These are phyloP conservation scores for Lepidothrix coronata DNA, from an alignment of 2,113 vertebrate species.

Conservation along the genomic window DNA sequence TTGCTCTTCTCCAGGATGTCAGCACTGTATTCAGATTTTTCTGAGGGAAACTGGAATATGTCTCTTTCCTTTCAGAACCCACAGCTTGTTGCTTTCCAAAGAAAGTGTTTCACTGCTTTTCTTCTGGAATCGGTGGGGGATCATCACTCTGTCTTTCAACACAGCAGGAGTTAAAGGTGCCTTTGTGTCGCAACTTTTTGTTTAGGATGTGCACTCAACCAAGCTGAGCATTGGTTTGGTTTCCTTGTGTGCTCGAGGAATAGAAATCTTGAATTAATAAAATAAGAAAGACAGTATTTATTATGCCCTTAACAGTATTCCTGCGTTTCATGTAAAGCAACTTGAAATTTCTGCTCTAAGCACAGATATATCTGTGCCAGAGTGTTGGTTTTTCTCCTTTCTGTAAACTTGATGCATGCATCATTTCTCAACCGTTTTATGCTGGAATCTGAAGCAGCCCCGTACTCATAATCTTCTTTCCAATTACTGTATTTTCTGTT, in stretches of 20 bases:
- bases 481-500: neutral
- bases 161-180: conserved; percentile 14
- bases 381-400: neutral
- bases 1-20: neutral
- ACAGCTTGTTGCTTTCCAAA: neutral
- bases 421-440: neutral
- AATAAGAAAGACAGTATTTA: neutral
- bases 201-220: neutral
- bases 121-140: neutral
- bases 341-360: neutral
- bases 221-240: neutral
- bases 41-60: neutral
- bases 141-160: neutral
- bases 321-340: neutral
- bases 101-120: neutral
- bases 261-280: neutral
- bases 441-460: neutral
- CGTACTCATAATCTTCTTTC: neutral
- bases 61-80: neutral
- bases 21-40: neutral
- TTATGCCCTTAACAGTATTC: neutral
- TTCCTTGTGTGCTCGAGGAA: neutral
- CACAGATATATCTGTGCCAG: neutral
- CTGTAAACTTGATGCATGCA: neutral
- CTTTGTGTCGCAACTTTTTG: conserved; percentile 17